Evolutionary conservation across 2,797 vertebrate species (phyloP).

Genomic region (Siniperca obscura): DNA sequence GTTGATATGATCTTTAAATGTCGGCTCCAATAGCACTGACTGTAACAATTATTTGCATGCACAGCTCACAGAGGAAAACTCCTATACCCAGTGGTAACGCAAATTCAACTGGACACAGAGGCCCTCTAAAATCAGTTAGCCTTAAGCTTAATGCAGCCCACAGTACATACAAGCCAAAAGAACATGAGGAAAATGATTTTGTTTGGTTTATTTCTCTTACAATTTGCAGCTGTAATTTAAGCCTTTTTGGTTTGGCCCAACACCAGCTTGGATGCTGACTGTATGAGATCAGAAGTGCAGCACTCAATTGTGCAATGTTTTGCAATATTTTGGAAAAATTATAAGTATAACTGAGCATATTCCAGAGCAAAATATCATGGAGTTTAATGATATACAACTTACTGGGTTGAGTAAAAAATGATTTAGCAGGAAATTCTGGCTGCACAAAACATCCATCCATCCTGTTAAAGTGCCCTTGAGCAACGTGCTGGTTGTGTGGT

Average conservation of each 20-base stretch:
- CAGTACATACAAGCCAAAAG: background rate
- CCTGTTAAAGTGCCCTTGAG: constrained; percentile 5
- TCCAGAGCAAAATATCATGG: background rate
- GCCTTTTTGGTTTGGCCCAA: constrained; percentile 35
- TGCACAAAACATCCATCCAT: constrained; percentile 3
- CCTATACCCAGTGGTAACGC: background rate
- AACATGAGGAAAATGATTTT: background rate
- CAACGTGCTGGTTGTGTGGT: constrained; percentile 2
- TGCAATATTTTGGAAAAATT: constrained; percentile 10
- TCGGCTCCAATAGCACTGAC: constrained; percentile 11
- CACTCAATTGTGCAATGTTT: constrained; percentile 26
- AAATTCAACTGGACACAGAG: constrained; percentile 29
- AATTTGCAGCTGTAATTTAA: constrained; percentile 40
- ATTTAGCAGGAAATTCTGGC: constrained; percentile 5
- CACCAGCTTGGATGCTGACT: constrained; percentile 25
- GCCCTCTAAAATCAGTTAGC: constrained; percentile 10
- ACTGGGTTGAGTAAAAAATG: background rate
- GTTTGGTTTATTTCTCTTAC: constrained; percentile 13
- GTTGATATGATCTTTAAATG: constrained; percentile 28
- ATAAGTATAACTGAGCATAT: background rate
- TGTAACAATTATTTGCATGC: constrained; percentile 15
- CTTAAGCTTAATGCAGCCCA: constrained; percentile 16
- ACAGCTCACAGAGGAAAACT: constrained; percentile 15
- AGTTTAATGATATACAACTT: constrained; percentile 9
- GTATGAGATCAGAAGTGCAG: constrained; percentile 15